Conservation (phyloP, 2,113 vertebrate species). For the Chionis minor region DNA sequence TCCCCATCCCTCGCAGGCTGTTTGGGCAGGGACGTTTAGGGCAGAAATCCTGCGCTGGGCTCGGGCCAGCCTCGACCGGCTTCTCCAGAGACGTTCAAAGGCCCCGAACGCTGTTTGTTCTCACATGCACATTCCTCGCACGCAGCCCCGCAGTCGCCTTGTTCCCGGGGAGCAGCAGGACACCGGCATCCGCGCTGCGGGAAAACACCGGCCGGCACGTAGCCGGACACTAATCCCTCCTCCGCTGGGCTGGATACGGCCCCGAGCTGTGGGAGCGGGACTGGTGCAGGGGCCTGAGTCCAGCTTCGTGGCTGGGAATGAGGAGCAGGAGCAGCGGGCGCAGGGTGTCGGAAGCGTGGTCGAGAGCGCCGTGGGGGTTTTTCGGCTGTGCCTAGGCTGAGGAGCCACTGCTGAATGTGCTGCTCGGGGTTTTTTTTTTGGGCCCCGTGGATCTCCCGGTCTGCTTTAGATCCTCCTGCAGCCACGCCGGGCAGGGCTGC, state of each 20-base stretch:
- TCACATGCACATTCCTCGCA: constrained; percentile 9
- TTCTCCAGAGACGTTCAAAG: not conserved
- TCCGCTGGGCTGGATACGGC: not conserved
- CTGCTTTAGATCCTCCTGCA: not conserved
- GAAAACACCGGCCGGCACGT: not conserved
- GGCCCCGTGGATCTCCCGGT: not conserved
- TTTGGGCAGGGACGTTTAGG: not conserved
- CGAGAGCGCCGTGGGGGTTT: rapidly evolving
- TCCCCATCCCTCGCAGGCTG: not conserved
- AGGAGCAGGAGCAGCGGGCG: not conserved
- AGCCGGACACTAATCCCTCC: not conserved
- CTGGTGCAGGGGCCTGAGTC: not conserved
- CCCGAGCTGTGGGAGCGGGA: rapidly evolving
- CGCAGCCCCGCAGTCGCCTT: not conserved
- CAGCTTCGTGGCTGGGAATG: rapidly evolving
- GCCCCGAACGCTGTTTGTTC: not conserved
- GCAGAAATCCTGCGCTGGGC: not conserved
- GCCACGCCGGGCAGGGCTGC: rapidly evolving
- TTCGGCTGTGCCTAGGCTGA: not conserved
- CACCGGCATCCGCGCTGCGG: not conserved
- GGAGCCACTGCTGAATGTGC: not conserved
- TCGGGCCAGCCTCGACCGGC: not conserved
- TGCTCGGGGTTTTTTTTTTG: not conserved
- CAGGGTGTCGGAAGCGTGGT: rapidly evolving
- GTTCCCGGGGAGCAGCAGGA: not conserved